These are phyloP conservation scores for Aleiodes leptofemur DNA, from an alignment of 2,888 invertebrate genomes.

Conservation along the genomic window DNA sequence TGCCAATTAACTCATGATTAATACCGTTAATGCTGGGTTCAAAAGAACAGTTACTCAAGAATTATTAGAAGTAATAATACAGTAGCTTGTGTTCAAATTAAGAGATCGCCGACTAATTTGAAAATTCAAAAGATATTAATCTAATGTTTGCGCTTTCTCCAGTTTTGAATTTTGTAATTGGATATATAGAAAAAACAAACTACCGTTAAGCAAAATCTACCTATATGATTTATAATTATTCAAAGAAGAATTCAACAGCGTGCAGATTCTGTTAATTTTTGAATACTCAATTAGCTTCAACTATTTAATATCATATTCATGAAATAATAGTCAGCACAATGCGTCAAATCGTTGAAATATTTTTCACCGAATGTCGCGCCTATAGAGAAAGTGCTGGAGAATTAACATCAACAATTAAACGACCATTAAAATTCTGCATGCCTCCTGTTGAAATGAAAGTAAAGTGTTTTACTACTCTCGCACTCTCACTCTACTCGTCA, in stretches of 20 bases:
- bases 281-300: too few species aligned
- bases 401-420: neutral
- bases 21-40: conserved; percentile 28
- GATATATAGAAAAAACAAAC: neutral
- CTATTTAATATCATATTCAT: neutral
- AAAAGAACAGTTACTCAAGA: conserved; percentile 8
- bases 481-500: too few species aligned
- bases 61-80: conserved; percentile 14
- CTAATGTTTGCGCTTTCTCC: neutral
- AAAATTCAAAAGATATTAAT: conserved; percentile 1
- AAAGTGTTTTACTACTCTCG: neutral
- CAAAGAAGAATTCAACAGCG: too few species aligned
- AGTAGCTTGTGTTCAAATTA: conserved; percentile 25
- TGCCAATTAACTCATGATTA: conserved; percentile 46
- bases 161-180: conserved; percentile 7
- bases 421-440: conserved; percentile 11
- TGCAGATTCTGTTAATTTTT: too few species aligned
- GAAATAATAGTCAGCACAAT: neutral
- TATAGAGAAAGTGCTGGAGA: neutral
- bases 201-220: too few species aligned
- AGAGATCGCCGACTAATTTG: conserved; percentile 15
- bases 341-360: neutral
- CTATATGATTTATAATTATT: too few species aligned
- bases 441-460: neutral
- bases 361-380: neutral